Evolutionary conservation across 2,797 vertebrate genomes (phyloP).

Genomic region (Sphenopsis melanotis): DNA sequence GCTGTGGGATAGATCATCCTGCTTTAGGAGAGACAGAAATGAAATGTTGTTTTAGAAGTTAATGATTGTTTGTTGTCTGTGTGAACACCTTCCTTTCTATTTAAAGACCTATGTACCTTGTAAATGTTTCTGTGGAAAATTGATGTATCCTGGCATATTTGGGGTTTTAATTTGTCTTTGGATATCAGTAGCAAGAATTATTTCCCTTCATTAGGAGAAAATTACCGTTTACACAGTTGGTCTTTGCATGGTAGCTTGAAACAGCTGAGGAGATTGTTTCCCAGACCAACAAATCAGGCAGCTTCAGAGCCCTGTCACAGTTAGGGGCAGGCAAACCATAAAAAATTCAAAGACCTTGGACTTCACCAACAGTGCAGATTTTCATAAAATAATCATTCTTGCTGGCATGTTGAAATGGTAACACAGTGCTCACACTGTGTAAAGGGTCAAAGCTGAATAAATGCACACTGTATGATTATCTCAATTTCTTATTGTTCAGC

Average conservation of each 20-base stretch:
- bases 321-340: not conserved
- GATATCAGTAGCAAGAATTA: not conserved
- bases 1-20: not conserved
- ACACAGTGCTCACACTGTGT: not conserved
- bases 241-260: not conserved
- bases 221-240: not conserved
- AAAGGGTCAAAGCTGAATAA: not conserved
- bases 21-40: not conserved
- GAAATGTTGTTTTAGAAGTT: not conserved
- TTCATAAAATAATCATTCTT: conserved; percentile 7
- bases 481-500: not conserved
- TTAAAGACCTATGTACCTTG: not conserved
- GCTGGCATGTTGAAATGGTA: not conserved
- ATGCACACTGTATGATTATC: not conserved
- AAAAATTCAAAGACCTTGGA: not conserved
- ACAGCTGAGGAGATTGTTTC: not conserved
- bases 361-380: not conserved
- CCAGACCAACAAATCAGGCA: not conserved
- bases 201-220: not conserved
- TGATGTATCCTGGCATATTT: not conserved
- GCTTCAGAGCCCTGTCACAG: not conserved
- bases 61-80: not conserved
- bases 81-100: not conserved
- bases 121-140: not conserved
- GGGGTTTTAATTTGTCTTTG: not conserved